Evolutionary conservation across 2,797 vertebrate species (phyloP).

Genomic region (Pristis pectinata): DNA sequence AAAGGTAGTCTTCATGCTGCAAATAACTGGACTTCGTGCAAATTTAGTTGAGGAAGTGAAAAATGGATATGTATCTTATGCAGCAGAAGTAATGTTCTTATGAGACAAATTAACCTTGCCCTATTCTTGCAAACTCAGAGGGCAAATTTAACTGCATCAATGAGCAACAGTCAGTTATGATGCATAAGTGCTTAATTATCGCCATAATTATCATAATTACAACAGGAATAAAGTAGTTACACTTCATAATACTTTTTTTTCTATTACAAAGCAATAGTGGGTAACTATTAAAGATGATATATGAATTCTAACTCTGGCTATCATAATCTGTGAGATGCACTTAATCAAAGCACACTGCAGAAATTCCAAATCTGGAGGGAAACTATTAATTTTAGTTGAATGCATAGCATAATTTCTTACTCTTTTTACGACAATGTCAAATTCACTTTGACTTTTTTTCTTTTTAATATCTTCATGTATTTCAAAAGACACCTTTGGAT

Average conservation of each 20-base stretch:
- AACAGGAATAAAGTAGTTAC: slow-evolving; percentile 26
- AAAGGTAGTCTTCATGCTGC: background rate
- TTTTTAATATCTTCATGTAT: background rate
- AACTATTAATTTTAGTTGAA: background rate
- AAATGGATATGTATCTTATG: background rate
- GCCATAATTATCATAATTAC: slow-evolving; percentile 24
- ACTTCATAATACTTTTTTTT: slow-evolving; percentile 34
- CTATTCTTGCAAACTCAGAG: slow-evolving; percentile 28
- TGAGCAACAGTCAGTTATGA: slow-evolving; percentile 12
- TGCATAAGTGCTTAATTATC: slow-evolving; percentile 31
- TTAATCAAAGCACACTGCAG: background rate
- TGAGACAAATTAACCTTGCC: slow-evolving; percentile 11
- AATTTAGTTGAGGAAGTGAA: background rate
- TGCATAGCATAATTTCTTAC: slow-evolving; percentile 8
- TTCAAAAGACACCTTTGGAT: background rate
- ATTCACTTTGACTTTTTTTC: background rate
- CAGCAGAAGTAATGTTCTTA: background rate
- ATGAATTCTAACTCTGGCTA: slow-evolving; percentile 18
- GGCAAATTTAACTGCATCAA: slow-evolving; percentile 27
- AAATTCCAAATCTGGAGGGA: background rate
- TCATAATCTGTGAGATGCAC: slow-evolving; percentile 9
- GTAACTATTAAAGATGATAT: slow-evolving; percentile 9
- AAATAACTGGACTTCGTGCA: background rate
- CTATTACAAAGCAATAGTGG: slow-evolving; percentile 13
- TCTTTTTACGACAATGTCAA: background rate